Base-by-base conservation (phyloP, 35 echinoderm and acorn worm genomes). In the Ptychodera flava region DNA sequence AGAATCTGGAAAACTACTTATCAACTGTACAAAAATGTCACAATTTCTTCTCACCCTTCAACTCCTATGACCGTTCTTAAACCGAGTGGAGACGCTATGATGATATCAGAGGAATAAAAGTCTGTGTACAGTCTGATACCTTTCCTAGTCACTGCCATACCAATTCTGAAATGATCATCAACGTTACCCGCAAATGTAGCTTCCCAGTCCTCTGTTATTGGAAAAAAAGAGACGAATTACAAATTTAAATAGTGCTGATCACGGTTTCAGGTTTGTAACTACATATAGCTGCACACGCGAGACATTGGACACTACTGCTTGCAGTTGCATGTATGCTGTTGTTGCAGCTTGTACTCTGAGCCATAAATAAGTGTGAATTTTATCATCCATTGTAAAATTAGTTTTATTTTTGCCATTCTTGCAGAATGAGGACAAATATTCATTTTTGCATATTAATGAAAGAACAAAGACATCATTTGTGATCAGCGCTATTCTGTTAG, bases 91-190 rank as follows among this genome's bases (percentile, higher is more conserved):
- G 95, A 98, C 45, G 95, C 92, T 80, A 98, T 98, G 88, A 98
- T 98, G 79, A 98, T 92, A 88, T 98, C 95, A 16, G 95, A 91
- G 30, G 77, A 80, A 78, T 98, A 98, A 76, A 98, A 98, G 1
- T 91, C 85, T 82, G 95, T 89, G 88, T 98, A 98, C 6, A 98
- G 85, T 79, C 83, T 91, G 35, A 98, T 85, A 82, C 93, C 81
- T 81, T 94, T 94, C 36, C 88, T 87, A 1, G 96, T 90, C 15
- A 99, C 80, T 28, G 90, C 37, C 29, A 99, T 29, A 45, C 96
- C 96, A n/a, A 99, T 81, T 77, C 93, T 89, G 79, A 99, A 99
- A 34, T 99, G 96, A 84, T 99, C 96, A 80, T 99, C 96, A 82
- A 87, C 91, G 91, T 99, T 99, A 1, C 96, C 93, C 1, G 88